Base-by-base conservation (phyloP, 2,797 vertebrate genomes). In the Choloepus didactylus region DNA sequence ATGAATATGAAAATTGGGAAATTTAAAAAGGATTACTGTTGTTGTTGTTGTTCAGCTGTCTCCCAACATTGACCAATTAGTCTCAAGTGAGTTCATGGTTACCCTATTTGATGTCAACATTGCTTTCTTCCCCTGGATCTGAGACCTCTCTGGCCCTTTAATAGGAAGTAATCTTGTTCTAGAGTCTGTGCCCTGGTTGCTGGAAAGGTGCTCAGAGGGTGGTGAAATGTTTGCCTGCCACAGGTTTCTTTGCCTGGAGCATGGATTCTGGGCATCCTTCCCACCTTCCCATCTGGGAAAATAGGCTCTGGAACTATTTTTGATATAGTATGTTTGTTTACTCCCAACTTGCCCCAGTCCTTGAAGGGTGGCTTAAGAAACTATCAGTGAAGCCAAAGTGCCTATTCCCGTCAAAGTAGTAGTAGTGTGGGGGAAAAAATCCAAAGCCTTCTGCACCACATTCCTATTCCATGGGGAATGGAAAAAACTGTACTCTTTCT, bases 321-420 rank as follows among this genome's bases (percentile, higher is more conserved):
- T 93, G 95, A 92, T 95, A 66, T 86, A 73, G 35, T 81, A 29
- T 86, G 27, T 77, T 23, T 97, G 62, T 97, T 96, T 94, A 89
- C 44, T 96, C 64, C 79, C 75, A n/a, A 86, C 73, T 84, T 54
- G 54, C 46, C 69, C 62, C 70, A 90, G 49, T 44, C 77, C 82
- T 66, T 75, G 77, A 97, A 93, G 90, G 81, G 29, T 82, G 93
- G 80, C 73, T 94, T 95, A 96, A 62, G 67, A 96, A 96, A 85
- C 38, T 69, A 95, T 94, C 51, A 79, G 67, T 54, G 77, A 96
- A 64, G 81, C 95, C 91, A 88, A 93, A 94, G 85, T 69, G 66
- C 69, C 67, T 77, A 21, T 92, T 97, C 72, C 54, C 76, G 29
- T 89, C 76, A 91, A 79, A 4, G 82, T 89, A 94, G 31, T 70